Evolutionary conservation across 2,797 vertebrate genomes (phyloP), one percentile per base, ranked within the genome.

Genomic region (Steatocranus sp.): DNA sequence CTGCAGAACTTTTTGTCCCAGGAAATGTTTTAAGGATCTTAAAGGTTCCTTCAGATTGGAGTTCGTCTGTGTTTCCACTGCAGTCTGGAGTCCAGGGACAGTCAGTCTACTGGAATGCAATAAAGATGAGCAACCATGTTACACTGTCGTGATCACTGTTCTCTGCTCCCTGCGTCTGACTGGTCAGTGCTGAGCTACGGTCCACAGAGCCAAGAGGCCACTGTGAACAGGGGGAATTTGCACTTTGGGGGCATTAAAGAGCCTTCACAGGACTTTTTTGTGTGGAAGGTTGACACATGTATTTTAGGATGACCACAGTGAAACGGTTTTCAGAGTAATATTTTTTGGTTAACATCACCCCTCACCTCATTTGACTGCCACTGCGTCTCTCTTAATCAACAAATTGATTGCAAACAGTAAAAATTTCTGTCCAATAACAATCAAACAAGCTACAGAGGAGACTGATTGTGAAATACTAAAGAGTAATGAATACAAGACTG

Each of bases 401-500:
- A 11, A 46, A 30, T 11, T 43, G 10, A 30, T 70, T 46, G 10
- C 6, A 18, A 18, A 73, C 4, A 8, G 6, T 5, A 46, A 30
- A 46, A 0, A 12, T 0, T 27, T 43, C 0, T 0, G 15, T 43
- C 66, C 38, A 17, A 9, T 3, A 11, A 27, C 14, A 25, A 7
- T 7, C 23, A 61, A 10, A 46, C 6, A 3, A 73, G 15, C 25
- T 73, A 8, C 41, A 48, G 66, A 73, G 66, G 41, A 73, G 3
- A 66, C n/a, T 8, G 58, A 23, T 8, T 1, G n/a, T 5, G 63
- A 30, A 46, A 18, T 43, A n/a, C 56, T 7, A 10, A n/a, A 34
- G 6, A 5, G 4, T 15, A 27, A 46, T 18, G 41, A 27, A 17
- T 2, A 46, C 23, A 25, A 27, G 23, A 70, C 15, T 15, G n/a